phyloP scores from a whole-genome alignment of 2,113 vertebrate species.

The Antechinus flavipes region DNA sequence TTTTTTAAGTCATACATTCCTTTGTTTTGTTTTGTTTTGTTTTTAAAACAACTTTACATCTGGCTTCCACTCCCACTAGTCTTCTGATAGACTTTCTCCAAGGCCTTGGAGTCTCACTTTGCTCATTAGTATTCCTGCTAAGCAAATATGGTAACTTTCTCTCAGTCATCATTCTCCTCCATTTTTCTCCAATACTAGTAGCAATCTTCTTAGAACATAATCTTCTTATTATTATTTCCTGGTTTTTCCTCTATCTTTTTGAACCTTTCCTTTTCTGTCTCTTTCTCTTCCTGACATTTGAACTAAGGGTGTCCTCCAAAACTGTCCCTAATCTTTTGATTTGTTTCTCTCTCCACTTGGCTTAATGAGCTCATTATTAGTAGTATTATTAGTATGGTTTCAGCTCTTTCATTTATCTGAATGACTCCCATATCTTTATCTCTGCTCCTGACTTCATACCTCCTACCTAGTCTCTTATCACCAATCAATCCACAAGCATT shows the following conservation, averaged over 20 bases:
- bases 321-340: slow-evolving; percentile 1
- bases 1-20: not conserved
- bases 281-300: not conserved
- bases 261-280: not conserved
- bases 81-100: not conserved
- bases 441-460: slow-evolving; percentile 55
- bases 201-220: not conserved
- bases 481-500: not conserved
- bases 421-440: slow-evolving; percentile 65
- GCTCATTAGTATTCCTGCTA: too few relatives aligned
- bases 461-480: slow-evolving; percentile 14
- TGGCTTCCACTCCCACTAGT: not conserved
- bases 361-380: slow-evolving; percentile 59
- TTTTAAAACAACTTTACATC: not conserved
- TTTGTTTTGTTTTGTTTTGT: not conserved
- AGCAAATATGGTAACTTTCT: too few relatives aligned
- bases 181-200: not conserved
- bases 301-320: not conserved
- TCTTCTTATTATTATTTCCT: not conserved
- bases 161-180: not conserved
- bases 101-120: too few relatives aligned
- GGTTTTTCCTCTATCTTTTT: not conserved
- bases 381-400: slow-evolving; percentile 68
- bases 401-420: slow-evolving; percentile 60
- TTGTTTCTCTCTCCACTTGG: slow-evolving; percentile 45